Evolutionary conservation across 2,113 vertebrate genomes (phyloP).

Genomic region (Pogonocichla stellata): DNA sequence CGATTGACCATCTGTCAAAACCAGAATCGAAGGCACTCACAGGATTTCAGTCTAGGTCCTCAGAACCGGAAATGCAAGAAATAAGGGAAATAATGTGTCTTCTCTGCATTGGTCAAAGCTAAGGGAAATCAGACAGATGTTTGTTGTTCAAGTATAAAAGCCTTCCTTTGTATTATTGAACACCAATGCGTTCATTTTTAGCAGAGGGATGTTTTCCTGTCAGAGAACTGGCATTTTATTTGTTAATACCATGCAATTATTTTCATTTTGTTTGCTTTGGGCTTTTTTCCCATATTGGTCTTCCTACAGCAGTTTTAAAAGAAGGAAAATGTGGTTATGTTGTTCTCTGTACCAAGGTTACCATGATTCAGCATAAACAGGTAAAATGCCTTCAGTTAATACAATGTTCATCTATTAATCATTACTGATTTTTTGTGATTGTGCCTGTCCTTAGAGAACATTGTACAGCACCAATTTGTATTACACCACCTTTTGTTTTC

Average conservation of each 20-base stretch:
- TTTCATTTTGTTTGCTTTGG: background rate
- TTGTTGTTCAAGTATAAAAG: background rate
- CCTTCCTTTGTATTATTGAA: background rate
- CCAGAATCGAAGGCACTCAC: background rate
- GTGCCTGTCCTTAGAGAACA: background rate
- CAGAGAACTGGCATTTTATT: background rate
- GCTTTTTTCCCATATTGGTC: background rate
- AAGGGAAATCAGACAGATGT: background rate
- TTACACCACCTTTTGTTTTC: background rate
- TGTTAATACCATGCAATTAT: background rate
- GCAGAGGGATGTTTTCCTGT: background rate
- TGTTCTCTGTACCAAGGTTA: background rate
- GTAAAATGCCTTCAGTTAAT: background rate
- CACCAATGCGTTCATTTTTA: background rate
- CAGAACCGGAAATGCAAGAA: background rate
- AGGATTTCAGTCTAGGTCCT: background rate
- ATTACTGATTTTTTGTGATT: background rate
- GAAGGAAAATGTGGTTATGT: background rate
- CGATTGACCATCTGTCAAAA: background rate
- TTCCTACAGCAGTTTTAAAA: background rate
- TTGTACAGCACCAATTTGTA: background rate
- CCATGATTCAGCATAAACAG: background rate
- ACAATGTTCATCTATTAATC: background rate
- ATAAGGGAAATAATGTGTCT: background rate
- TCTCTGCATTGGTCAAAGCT: background rate